These are phyloP conservation scores for Nudaria mundana DNA, from an alignment of 2,888 invertebrate genomes.

Conservation along the genomic window DNA sequence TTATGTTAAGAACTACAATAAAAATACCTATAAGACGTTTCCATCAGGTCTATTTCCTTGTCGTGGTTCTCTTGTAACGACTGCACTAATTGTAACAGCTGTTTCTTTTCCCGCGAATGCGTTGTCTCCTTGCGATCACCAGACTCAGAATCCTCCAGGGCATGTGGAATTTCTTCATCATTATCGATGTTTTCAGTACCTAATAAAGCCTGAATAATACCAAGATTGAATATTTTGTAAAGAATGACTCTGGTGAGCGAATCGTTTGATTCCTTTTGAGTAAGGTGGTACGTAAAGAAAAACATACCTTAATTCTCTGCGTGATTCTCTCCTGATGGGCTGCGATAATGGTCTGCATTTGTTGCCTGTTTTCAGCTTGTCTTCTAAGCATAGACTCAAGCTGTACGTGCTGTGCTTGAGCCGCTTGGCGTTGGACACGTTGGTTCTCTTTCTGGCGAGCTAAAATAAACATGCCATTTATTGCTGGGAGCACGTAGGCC, in stretches of 20 bases:
- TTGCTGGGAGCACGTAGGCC: not conserved
- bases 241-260: no score
- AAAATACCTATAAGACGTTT: conserved; percentile 84
- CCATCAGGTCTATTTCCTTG: conserved; percentile 83
- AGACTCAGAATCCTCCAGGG: conserved; percentile 35
- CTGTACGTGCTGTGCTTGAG: conserved; percentile 76
- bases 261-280: no score
- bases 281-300: no score
- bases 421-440: conserved; percentile 74
- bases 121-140: conserved; percentile 49
- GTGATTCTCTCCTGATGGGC: conserved; percentile 83
- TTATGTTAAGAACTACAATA: no score
- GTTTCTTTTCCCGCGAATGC: conserved; percentile 58
- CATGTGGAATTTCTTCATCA: conserved; percentile 24
- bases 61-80: conserved; percentile 81
- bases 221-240: not conserved
- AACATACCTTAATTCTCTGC: conserved; percentile 77
- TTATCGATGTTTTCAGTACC: conserved; percentile 40
- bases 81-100: conserved; percentile 71
- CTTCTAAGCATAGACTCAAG: conserved; percentile 75
- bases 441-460: conserved; percentile 70
- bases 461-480: conserved; percentile 19
- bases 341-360: conserved; percentile 81
- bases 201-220: conserved; percentile 51
- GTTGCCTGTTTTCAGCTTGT: conserved; percentile 78